Base-by-base conservation (phyloP, 2,888 invertebrate species). In the Parnassius apollo region DNA sequence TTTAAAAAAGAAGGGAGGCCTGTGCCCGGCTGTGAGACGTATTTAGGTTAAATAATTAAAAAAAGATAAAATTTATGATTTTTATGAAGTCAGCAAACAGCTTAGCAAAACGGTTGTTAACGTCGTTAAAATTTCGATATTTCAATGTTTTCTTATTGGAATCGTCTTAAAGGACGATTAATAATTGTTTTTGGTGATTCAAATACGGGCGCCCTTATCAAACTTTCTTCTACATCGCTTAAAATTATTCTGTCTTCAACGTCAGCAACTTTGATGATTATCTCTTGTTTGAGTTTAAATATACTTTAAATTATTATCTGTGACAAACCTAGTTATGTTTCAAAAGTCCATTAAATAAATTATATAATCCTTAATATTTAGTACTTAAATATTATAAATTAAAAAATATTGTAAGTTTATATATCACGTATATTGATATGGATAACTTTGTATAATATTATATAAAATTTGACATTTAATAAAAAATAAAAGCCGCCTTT, bases 171-270 rank as follows among this genome's bases (percentile, higher is more conserved):
- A 44, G 56, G 25, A 22, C 25, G 25, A 56, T 25, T 55, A 55
- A n/a, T 46, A 25, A 12, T 46, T 46, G 49, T 49, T 57, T 48
- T n/a, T n/a, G 48, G 42, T 57, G 35, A 57, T 35, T 57, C n/a
- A 49, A 12, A 57, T 57, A 49, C 48, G 57, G 49, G 57, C 49
- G 49, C 57, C 57, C 35, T 49, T 35, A 57, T 49, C 35, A 57
- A 57, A 57, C 45, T 57, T 57, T 48, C 57, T 13, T 42, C 45
- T 46, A 2, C 44, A 25, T n/a, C 35, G 9, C n/a, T 18, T 25
- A 46, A 49, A 57, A 49, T 57, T 57, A 49, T 35, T 12, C 13
- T 52, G 42, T 35, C 13, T 57, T 48, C 56, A 44, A 46, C 48
- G 56, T 46, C 48, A 25, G 48, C 25, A 13, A 57, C 57, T 57